A percentile compares a stretch with the other conserved stretches of the same genome.
Evolutionary conservation across 23 tunicate genomes (phyloP).

Genomic region (Corella eumyota): DNA sequence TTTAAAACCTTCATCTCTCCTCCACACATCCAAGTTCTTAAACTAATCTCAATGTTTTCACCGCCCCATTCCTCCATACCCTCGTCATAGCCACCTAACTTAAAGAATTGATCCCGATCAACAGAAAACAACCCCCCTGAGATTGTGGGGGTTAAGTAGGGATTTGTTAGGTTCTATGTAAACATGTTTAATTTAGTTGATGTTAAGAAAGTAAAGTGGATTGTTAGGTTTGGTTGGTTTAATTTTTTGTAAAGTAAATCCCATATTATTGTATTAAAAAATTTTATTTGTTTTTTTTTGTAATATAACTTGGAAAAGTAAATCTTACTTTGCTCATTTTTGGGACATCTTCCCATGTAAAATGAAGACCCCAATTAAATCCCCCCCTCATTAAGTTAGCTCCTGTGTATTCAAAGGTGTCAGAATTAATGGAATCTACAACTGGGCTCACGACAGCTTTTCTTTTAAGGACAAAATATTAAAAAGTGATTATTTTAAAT

Average conservation of each 20-base stretch:
- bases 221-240: too few species aligned
- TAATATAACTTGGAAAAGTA: too few species aligned
- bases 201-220: too few species aligned
- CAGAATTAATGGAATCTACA: slow-evolving; percentile 56
- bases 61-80: slow-evolving; percentile 88
- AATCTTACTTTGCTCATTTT: neutral
- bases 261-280: too few species aligned
- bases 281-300: too few species aligned
- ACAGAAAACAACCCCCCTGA: slow-evolving; percentile 75
- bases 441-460: slow-evolving; percentile 50
- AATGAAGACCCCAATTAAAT: slow-evolving; percentile 80
- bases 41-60: slow-evolving; percentile 62
- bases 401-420: slow-evolving; percentile 51
- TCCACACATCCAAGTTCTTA: slow-evolving; percentile 87
- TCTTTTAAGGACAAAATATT: too few species aligned
- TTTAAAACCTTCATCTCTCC: slow-evolving; percentile 38
- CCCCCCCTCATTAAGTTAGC: slow-evolving; percentile 62
- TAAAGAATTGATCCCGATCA: slow-evolving; percentile 27
- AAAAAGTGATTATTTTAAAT: too few species aligned
- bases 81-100: slow-evolving; percentile 69
- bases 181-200: too few species aligned
- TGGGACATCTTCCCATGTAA: slow-evolving; percentile 62
- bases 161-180: slow-evolving; percentile 17
- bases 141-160: slow-evolving; percentile 61
- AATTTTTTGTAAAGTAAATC: too few species aligned